phyloP scores from a whole-genome alignment of 2,113 vertebrate species.

The Petaurus breviceps region DNA sequence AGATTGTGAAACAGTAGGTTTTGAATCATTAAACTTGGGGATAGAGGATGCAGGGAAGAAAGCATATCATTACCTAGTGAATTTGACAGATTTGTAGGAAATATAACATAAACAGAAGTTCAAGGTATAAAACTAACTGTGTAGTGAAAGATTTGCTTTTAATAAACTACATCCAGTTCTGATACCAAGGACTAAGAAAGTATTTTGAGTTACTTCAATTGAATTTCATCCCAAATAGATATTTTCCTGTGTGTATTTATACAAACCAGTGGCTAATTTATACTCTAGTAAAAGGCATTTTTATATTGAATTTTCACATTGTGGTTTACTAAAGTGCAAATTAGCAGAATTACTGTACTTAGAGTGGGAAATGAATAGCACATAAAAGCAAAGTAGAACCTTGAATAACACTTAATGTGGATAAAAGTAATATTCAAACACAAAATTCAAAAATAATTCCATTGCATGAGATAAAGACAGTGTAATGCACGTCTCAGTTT shows the following conservation, averaged over 20 bases:
- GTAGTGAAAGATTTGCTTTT: not conserved
- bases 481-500: not conserved
- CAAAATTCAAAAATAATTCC: not conserved
- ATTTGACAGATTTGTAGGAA: not conserved
- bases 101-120: too few relatives aligned
- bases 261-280: not conserved
- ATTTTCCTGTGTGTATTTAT: not conserved
- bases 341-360: too few relatives aligned
- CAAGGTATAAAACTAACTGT: not conserved
- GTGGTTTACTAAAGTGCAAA: not conserved
- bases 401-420: not conserved
- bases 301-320: not conserved
- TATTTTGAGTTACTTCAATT: not conserved
- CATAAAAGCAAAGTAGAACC: not conserved
- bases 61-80: not conserved
- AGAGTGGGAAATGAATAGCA: not conserved
- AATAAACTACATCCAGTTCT: not conserved
- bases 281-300: not conserved
- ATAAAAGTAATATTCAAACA: not conserved
- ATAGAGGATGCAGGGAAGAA: not conserved
- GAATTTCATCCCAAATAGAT: not conserved
- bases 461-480: not conserved
- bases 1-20: not conserved
- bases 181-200: not conserved
- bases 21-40: not conserved